Conservation (phyloP, 2,888 invertebrate species). For the Malthinus seriepunctatus region DNA sequence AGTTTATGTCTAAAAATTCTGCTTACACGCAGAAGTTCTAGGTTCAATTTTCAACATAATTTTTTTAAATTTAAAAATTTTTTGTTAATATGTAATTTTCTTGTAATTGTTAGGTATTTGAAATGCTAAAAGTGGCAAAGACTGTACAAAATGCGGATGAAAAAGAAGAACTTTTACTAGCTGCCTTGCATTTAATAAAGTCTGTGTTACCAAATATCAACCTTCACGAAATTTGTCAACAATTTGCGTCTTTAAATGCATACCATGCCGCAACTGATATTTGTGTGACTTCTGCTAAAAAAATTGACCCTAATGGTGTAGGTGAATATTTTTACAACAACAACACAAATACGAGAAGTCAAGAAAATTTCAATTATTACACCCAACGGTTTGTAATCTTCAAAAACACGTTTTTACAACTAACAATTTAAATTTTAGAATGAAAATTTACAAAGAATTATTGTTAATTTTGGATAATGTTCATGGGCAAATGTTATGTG, state of each 20-base stretch:
- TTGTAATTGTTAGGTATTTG: conserved; percentile 70
- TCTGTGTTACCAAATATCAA: conserved; percentile 88
- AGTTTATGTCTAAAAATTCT: too few species aligned
- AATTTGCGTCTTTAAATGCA: conserved; percentile 78
- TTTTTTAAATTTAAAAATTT: too few species aligned
- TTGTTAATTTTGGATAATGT: conserved; percentile 72
- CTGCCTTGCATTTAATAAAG: conserved; percentile 84
- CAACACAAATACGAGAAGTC: conserved; percentile 80
- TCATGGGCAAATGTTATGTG: conserved; percentile 10
- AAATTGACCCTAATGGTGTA: conserved; percentile 86
- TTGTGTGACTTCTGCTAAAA: conserved; percentile 80
- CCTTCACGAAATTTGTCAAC: conserved; percentile 80
- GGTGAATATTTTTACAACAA: conserved; percentile 87
- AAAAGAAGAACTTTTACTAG: conserved; percentile 74
- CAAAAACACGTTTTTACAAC: conserved; percentile 14
- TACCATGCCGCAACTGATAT: conserved; percentile 90
- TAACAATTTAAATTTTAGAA: conserved; percentile 58
- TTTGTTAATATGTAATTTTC: background rate
- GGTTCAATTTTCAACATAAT: too few species aligned
- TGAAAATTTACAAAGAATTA: conserved; percentile 88
- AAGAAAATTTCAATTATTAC: conserved; percentile 64
- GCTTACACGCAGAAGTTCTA: too few species aligned
- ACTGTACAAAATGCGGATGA: conserved; percentile 74
- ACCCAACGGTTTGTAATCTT: conserved; percentile 13
- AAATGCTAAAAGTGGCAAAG: conserved; percentile 82